Evolutionary conservation across 2,888 invertebrate genomes (phyloP), one percentile per base, ranked within the genome.

Genomic region (Apamea epomidion): DNA sequence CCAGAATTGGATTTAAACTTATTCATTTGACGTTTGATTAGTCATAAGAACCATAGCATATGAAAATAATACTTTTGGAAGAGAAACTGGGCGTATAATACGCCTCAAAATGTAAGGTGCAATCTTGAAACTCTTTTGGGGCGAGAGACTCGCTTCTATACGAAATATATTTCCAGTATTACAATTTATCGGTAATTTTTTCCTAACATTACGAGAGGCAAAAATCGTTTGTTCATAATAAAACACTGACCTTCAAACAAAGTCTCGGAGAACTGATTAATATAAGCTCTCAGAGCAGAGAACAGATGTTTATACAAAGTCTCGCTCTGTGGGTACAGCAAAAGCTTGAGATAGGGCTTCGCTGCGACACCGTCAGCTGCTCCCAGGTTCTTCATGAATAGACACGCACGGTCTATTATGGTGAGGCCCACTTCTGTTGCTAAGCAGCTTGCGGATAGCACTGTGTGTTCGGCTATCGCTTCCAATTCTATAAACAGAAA

Each of bases 281-380:
- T 98, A 92, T 99, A 99, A 0, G 99, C 98, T 87, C 99, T 97
- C 73, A 99, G 96, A 0, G 99, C 98, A 3, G 99, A 99, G 94
- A 99, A 99, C 37, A 99, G 98, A 92, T 99, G 99, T 90, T 98
- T 98, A 89, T 99, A 98, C 70, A 99, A 97, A 6, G 98, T 98
- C 94, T 99, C 99, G 70, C 99, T 99, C 93, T 99, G 99, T 3
- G 99, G 98, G 67, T 98, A 97, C 95, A 98, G 98, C 76, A 99
- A 97, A 89, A 99, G 98, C n/a, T 98, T 98, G 76, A 99, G 95
- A 93, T 99, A 99, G 62, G 99, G 98, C 84, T 98, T 98, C 72
- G 99, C 98, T 42, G 99, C 97, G 88, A 98, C 98, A 62, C 98
- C 98, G 96, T 99, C 98, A 42, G 99, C 97, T 3, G 98, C 97